Conservation (phyloP, 2,113 vertebrate genomes). For the Festucalex cinctus region DNA sequence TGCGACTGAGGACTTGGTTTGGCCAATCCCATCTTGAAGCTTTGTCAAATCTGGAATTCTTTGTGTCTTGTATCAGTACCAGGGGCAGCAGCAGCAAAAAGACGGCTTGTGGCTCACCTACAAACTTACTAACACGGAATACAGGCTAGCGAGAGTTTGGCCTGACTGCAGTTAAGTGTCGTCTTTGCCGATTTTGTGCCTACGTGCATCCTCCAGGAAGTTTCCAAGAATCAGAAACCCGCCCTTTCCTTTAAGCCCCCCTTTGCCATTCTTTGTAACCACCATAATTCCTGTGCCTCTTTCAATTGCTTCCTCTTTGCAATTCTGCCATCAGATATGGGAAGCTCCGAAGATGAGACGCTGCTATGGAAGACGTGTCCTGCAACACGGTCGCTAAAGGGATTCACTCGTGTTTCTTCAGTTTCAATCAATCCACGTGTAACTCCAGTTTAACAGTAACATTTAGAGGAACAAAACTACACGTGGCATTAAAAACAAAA, state of each 20-base stretch:
- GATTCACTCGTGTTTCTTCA: background rate
- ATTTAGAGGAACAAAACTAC: background rate
- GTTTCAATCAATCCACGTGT: background rate
- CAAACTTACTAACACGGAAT: background rate
- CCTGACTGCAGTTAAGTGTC: no score
- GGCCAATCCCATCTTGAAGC: constrained; percentile 26
- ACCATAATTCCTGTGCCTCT: constrained; percentile 24
- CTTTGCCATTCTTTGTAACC: constrained; percentile 11
- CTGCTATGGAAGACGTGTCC: background rate
- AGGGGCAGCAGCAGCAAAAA: background rate
- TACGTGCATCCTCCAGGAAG: constrained; percentile 52
- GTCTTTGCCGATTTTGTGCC: constrained; percentile 14
- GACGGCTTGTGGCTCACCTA: background rate
- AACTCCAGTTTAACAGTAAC: background rate
- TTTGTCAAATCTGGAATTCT: background rate
- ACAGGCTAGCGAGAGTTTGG: background rate
- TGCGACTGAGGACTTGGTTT: constrained; percentile 34
- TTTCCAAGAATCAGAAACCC: constrained; percentile 44
- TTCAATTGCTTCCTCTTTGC: constrained; percentile 42
- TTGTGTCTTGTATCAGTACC: no score
- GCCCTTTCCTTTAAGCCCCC: constrained; percentile 29
- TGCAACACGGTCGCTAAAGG: constrained; percentile 5
- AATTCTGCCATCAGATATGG: constrained; percentile 42
- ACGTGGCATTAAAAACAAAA: no score
- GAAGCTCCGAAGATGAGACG: constrained; percentile 20